These are phyloP conservation scores for Sciurus carolinensis DNA, from an alignment of 2,797 vertebrate species.

Conservation along the genomic window DNA sequence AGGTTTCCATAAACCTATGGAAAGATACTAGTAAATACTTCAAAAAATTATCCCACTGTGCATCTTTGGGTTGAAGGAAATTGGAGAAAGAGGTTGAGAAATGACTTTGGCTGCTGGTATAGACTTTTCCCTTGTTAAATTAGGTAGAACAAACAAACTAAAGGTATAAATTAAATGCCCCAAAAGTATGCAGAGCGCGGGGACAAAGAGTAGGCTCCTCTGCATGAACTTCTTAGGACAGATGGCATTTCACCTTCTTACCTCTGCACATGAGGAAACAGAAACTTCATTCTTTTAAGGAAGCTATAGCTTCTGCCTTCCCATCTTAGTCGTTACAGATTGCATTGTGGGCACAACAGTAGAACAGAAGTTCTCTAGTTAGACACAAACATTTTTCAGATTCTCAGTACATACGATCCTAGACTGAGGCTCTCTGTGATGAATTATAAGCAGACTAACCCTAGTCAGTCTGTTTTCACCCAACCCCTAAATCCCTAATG, in stretches of 20 bases:
- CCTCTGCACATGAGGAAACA: not conserved
- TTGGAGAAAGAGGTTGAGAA: not conserved
- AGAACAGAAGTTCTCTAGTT: not conserved
- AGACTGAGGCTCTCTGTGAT: not conserved
- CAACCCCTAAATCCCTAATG: constrained; percentile 26
- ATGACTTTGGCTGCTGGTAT: not conserved
- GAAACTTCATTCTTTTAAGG: not conserved
- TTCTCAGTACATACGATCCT: not conserved
- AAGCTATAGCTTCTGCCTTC: not conserved
- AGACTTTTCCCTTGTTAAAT: not conserved
- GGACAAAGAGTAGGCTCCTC: not conserved
- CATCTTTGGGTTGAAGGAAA: not conserved
- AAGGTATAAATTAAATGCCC: not conserved
- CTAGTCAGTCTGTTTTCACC: not conserved
- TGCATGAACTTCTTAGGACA: not conserved
- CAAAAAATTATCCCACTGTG: not conserved
- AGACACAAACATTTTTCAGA: not conserved
- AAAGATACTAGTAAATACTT: not conserved
- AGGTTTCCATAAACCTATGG: not conserved
- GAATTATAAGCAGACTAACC: constrained; percentile 22
- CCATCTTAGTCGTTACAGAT: not conserved
- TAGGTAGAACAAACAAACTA: not conserved
- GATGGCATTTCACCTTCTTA: not conserved
- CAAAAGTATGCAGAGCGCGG: not conserved
- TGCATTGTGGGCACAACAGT: not conserved